phyloP scores from a whole-genome alignment of 2,113 vertebrate genomes.

The Lonchura striata region DNA sequence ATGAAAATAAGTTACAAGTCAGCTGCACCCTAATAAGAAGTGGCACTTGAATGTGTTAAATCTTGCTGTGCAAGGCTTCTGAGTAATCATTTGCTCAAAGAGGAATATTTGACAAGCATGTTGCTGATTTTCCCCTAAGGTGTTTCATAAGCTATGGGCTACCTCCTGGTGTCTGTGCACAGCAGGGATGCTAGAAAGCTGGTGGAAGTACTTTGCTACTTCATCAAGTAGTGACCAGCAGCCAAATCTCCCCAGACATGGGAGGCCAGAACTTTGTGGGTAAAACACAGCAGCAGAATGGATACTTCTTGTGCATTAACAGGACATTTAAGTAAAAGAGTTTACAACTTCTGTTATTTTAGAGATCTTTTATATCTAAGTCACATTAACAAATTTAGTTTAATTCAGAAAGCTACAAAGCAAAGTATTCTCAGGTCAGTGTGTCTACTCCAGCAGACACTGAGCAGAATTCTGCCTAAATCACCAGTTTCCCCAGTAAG shows the following conservation, averaged over 20 bases:
- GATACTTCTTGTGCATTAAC: neutral
- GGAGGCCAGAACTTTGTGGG: neutral
- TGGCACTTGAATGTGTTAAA: neutral
- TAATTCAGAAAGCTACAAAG: neutral
- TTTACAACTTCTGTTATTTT: neutral
- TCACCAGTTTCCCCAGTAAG: neutral
- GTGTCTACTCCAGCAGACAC: accelerated
- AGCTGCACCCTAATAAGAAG: neutral
- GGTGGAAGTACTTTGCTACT: neutral
- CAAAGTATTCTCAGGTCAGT: neutral
- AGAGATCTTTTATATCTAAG: neutral
- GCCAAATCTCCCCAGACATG: neutral
- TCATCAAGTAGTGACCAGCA: neutral
- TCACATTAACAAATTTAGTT: neutral
- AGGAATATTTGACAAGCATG: neutral
- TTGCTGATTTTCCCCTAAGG: slow-evolving; percentile 30
- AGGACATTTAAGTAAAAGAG: neutral
- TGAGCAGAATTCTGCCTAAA: neutral
- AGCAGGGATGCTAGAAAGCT: neutral
- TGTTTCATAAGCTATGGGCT: slow-evolving; percentile 32
- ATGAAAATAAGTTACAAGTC: neutral
- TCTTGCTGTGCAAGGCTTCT: neutral
- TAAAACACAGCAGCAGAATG: neutral
- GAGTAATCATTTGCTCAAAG: neutral
- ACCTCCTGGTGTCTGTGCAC: neutral